Evolutionary conservation across 2,113 vertebrate genomes (phyloP), one percentile per base, ranked within the genome.

Genomic region (Riparia riparia): DNA sequence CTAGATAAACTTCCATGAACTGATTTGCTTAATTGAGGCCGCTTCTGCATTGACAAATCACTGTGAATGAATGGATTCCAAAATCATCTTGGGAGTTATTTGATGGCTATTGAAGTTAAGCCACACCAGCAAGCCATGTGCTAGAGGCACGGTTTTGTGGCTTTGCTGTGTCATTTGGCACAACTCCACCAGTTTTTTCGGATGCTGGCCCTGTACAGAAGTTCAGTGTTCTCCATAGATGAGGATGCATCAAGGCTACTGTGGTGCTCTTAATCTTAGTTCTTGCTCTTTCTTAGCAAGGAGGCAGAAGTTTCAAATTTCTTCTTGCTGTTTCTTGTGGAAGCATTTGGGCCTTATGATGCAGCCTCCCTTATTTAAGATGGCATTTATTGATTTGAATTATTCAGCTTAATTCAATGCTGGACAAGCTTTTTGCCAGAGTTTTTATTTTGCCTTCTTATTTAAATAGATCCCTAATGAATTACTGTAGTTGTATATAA

Each of bases 401-500:
- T 49, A 80, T 91, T 96, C n/a, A 21, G 63, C 71, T 95, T 51
- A 82, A 86, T 94, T 94, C 71, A 53, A 9, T 87, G 41, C 70
- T 71, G 64, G 76, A 63, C 66, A 78, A 72, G 54, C 26, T 72
- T 82, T 65, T 77, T 90, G 80, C 66, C 56, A 77, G 87, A 65
- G 26, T 73, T 89, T 94, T 93, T 91, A 45, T 96, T 57, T 87
- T 83, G 18, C 31, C 47, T 80, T 60, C 56, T 86, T 70, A 90
- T 80, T 95, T 95, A 92, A 96, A 83, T 68, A 94, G 60, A 45
- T 95, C 41, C 63, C 93, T 92, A 81, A 51, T 93, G 72, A 92
- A 94, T 96, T 88, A 85, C 31, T 90, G 57, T 90, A 82, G 80
- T 64, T 90, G 64, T 58, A 14, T 53, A 2, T 90, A 87, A 84